These are phyloP conservation scores for Platynereis dumerilii DNA, from an alignment of 2,888 invertebrate genomes.

Conservation along the genomic window DNA sequence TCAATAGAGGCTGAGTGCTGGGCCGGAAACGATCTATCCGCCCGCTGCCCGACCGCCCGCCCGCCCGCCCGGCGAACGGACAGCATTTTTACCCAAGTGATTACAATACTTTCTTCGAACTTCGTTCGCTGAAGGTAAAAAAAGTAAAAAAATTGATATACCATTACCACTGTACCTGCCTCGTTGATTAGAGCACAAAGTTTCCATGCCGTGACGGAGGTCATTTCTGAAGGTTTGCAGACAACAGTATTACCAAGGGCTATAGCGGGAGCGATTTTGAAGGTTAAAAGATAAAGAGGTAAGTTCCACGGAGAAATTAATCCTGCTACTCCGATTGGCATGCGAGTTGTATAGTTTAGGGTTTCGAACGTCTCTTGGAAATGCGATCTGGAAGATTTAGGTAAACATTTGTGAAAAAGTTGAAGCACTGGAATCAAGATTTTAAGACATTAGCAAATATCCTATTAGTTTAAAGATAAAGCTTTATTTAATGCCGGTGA, in stretches of 20 bases:
- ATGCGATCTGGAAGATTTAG: slow-evolving; percentile 43
- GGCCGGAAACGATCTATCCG: no score
- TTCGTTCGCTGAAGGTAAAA: no score
- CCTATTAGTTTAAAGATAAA: not conserved
- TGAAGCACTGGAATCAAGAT: not conserved
- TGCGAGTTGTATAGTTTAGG: slow-evolving; percentile 65
- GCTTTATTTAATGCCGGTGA: not conserved
- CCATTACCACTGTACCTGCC: slow-evolving; percentile 59
- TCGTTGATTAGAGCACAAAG: slow-evolving; percentile 65
- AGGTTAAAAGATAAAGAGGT: slow-evolving; percentile 68
- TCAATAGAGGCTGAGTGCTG: no score
- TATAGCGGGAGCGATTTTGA: slow-evolving; percentile 68
- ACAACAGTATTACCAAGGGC: slow-evolving; percentile 66
- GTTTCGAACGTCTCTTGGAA: slow-evolving; percentile 43
- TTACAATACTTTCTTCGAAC: no score
- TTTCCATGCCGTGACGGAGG: slow-evolving; percentile 67
- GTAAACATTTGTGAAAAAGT: not conserved
- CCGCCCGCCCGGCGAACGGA: no score
- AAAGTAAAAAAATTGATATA: no score
- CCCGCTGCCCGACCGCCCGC: no score
- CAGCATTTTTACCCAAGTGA: no score
- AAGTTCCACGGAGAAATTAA: slow-evolving; percentile 69
- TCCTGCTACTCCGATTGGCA: slow-evolving; percentile 67
- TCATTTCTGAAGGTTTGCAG: slow-evolving; percentile 69
- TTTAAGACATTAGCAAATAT: not conserved